These are phyloP conservation scores for Hybognathus amarus DNA, from an alignment of 2,797 vertebrate genomes.

Conservation along the genomic window DNA sequence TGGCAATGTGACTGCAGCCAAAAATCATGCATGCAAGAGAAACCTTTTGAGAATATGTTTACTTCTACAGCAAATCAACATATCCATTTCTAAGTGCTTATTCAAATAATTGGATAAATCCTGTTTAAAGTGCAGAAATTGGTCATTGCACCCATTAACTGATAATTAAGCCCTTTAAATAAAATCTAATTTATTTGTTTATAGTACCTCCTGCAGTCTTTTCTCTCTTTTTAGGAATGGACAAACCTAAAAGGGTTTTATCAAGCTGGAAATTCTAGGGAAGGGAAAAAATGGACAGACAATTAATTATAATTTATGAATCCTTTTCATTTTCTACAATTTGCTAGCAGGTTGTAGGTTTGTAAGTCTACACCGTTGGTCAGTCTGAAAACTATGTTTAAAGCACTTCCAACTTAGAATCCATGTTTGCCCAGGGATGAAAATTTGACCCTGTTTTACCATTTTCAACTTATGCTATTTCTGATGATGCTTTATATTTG, in stretches of 20 bases:
- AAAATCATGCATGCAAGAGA: background rate
- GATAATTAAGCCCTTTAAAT: background rate
- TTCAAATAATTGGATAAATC: background rate
- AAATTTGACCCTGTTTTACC: conserved; percentile 5
- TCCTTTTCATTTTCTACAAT: background rate
- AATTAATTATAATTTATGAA: background rate
- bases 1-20: background rate
- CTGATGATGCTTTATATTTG: background rate
- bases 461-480: background rate
- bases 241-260: background rate
- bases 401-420: background rate
- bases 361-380: background rate
- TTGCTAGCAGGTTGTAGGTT: background rate
- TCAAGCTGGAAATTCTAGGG: background rate
- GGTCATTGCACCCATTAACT: background rate
- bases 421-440: background rate
- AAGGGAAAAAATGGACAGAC: background rate
- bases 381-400: background rate
- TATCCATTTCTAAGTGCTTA: background rate
- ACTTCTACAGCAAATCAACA: background rate
- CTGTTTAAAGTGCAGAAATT: background rate
- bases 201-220: background rate
- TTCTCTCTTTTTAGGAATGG: background rate
- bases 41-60: background rate
- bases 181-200: background rate